Base-by-base conservation (phyloP, 1,140 invertebrate genomes). In the Drosophila arizonae region DNA sequence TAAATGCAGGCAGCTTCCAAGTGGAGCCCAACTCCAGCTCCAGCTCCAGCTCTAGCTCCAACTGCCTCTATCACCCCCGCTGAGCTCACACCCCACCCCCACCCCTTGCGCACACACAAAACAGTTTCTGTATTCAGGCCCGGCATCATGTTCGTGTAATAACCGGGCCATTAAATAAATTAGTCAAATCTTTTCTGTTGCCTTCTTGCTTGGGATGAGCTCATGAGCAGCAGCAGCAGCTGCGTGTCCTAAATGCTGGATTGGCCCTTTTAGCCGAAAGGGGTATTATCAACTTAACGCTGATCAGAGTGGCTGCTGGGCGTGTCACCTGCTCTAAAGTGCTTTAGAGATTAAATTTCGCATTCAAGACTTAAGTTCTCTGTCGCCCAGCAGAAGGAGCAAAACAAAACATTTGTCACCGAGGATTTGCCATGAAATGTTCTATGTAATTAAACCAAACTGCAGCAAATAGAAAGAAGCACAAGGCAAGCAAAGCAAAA, bases 81-180 rank as follows among this genome's bases (percentile, higher is more conserved):
- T 10, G 33, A 30, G 4, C 4, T 30, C 3, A 30, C 6, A 6
- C 28, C 28, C 0, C 4, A 5, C 4, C 28, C 4, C 28, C 4
- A 30, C 28, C 1, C 3, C 33, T 1, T 17, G 0, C 33, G 0
- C 21, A 24, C 21, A 24, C 21, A 24, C 21, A 36, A 36, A 36
- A 36, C 8, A 36, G 33, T 36, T 36, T 9, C 33, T 36, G 33
- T 36, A n/a, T 15, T 2, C 36, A 36, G 5, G 5, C 5, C 36
- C n/a, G 57, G 57, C 64, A 41, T 61, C 65, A 75, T 77, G 66
- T 77, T 75, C 76, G 72, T 66, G 76, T 77, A 77, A 77, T 75
- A 77, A 77, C 66, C 72, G 75, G 76, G 72, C 76, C 76, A 75
- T 77, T 77, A 77, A 77, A 77, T 75, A 77, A 77, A 75, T 77